Percentiles rank a stretch among this genome's conserved stretches.
Evolutionary conservation across 2,888 invertebrate species (phyloP).

Genomic region (Napeogenes inachia): DNA sequence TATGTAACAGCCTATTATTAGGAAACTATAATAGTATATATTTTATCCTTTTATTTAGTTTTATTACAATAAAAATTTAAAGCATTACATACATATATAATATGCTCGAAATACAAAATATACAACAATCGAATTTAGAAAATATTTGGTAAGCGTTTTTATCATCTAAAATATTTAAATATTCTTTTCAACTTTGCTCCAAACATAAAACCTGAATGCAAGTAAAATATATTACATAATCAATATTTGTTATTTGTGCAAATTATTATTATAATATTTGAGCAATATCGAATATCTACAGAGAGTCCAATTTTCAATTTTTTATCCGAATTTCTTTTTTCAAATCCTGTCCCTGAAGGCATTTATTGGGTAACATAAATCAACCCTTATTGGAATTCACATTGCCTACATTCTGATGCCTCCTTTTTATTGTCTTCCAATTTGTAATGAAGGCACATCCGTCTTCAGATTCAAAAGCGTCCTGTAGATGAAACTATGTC

Average conservation of each 20-base stretch:
- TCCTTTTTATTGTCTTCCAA: slow-evolving; percentile 14
- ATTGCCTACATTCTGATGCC: slow-evolving; percentile 16
- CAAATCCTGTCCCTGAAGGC: slow-evolving; percentile 4
- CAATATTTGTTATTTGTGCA: background rate
- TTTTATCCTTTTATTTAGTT: background rate
- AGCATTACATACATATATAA: too few relatives aligned
- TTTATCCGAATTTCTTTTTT: background rate
- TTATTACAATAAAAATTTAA: too few relatives aligned
- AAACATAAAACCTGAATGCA: too few relatives aligned
- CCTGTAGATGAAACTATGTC: background rate
- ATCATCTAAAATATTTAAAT: too few relatives aligned
- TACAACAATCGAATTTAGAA: too few relatives aligned
- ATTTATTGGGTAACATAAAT: slow-evolving; percentile 41
- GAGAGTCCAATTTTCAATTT: background rate
- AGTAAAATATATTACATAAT: background rate
- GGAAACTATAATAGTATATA: background rate
- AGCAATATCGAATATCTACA: slow-evolving; percentile 2
- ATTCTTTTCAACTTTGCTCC: too few relatives aligned
- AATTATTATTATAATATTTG: background rate
- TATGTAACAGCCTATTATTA: background rate
- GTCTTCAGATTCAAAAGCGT: slow-evolving; percentile 1
- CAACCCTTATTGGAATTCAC: slow-evolving; percentile 27
- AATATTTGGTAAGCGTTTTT: too few relatives aligned
- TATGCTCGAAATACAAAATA: too few relatives aligned
- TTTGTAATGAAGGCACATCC: slow-evolving; percentile 7